Evolutionary conservation across 1,140 invertebrate species (phyloP).

Genomic region (Calephelis virginiensis): DNA sequence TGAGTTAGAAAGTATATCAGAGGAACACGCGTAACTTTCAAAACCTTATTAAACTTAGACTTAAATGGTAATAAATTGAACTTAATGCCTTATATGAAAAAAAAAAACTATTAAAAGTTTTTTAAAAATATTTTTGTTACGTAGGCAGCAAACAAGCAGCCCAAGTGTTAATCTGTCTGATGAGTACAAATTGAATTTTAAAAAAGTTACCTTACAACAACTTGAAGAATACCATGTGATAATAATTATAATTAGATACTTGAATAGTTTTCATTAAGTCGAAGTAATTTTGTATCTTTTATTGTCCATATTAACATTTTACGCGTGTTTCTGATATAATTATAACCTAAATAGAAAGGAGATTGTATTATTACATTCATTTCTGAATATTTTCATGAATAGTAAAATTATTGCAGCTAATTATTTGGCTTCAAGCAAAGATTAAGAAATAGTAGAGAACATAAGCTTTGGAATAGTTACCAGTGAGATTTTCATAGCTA

Average conservation of each 20-base stretch:
- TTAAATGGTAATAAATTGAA: too few relatives aligned
- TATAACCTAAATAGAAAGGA: constrained; percentile 63
- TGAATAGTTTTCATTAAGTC: too few relatives aligned
- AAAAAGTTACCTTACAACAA: too few relatives aligned
- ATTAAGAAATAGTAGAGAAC: constrained; percentile 56
- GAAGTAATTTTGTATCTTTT: constrained; percentile 19
- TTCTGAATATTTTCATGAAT: constrained; percentile 44
- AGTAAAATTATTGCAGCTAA: constrained; percentile 65
- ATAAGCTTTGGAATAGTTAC: constrained; percentile 71
- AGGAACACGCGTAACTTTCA: constrained; percentile 36
- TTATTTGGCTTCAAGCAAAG: constrained; percentile 75
- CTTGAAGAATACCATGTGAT: too few relatives aligned
- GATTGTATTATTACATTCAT: constrained; percentile 51
- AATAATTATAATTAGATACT: too few relatives aligned
- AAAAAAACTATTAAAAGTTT: too few relatives aligned
- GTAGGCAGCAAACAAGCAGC: too few relatives aligned
- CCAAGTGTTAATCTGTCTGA: too few relatives aligned
- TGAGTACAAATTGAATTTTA: too few relatives aligned
- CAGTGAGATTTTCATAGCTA: constrained; percentile 48
- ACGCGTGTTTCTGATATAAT: constrained; percentile 37
- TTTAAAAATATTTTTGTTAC: too few relatives aligned
- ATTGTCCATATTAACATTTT: constrained; percentile 24
- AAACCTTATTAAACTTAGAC: neutral
- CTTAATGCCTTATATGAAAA: too few relatives aligned
- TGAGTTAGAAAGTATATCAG: constrained; percentile 49